A percentile compares a stretch with the other conserved stretches of the same genome.
Conservation (phyloP, 2,888 invertebrate genomes). For the Teinopalpus imperialis region DNA sequence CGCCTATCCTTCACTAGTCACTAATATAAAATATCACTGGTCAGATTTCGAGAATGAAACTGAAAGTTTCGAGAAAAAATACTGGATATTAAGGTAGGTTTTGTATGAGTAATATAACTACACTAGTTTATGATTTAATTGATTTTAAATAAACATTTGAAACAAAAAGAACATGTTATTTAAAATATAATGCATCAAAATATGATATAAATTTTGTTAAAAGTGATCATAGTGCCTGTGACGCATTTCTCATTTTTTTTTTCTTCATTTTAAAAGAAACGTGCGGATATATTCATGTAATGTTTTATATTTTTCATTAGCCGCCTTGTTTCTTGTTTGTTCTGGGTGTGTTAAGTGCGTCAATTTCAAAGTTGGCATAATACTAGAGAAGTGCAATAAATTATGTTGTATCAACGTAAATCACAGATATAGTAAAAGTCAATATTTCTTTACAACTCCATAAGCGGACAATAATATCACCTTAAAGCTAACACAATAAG, state of each 20-base stretch:
- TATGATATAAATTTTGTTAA: neutral
- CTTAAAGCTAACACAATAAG: constrained; percentile 14
- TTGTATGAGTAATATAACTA: too few species aligned
- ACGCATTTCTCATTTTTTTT: neutral
- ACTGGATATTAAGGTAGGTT: too few species aligned
- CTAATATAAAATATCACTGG: too few species aligned
- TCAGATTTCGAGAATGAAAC: too few species aligned
- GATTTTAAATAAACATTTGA: too few species aligned
- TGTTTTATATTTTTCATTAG: neutral
- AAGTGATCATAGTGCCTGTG: neutral
- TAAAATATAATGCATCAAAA: neutral
- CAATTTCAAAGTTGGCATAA: constrained; percentile 4
- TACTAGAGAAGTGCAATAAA: constrained; percentile 1
- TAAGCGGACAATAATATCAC: constrained; percentile 12
- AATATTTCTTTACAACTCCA: constrained; percentile 33
- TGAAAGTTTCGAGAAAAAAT: too few species aligned
- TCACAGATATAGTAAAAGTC: constrained; percentile 30
- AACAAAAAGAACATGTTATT: too few species aligned
- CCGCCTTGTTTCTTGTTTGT: constrained; percentile 1
- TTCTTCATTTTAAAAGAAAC: constrained; percentile 8
- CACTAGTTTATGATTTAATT: too few species aligned
- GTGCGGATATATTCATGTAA: constrained; percentile 1
- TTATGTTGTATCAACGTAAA: constrained; percentile 10
- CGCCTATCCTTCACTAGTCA: too few species aligned
- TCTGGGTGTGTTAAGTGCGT: constrained; percentile 18